These are phyloP conservation scores for Heliothis peltigera DNA, from an alignment of 2,888 invertebrate genomes.

Conservation along the genomic window DNA sequence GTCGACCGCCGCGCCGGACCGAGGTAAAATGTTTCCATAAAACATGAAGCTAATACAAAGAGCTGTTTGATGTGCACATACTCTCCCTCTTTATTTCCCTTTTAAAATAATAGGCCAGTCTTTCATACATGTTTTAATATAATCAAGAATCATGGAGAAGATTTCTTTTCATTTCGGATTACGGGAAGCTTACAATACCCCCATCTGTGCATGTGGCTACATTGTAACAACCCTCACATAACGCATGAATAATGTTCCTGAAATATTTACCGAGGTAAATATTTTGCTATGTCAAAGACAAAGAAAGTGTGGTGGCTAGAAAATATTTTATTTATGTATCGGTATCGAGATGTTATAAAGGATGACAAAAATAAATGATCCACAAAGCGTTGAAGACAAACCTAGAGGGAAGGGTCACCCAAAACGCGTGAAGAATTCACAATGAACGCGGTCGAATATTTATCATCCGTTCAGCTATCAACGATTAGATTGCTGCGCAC, in stretches of 20 bases:
- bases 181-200: constrained; percentile 20
- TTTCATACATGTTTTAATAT: constrained; percentile 27
- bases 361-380: constrained; percentile 75
- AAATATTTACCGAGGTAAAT: constrained; percentile 27
- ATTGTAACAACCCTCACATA: constrained; percentile 13
- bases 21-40: constrained; percentile 64
- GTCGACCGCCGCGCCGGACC: constrained; percentile 57
- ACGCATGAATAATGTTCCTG: constrained; percentile 16
- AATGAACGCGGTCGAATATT: constrained; percentile 74
- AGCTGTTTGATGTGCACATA: constrained; percentile 56
- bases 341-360: constrained; percentile 69
- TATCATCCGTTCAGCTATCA: constrained; percentile 70
- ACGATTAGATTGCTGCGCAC: constrained; percentile 64
- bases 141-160: constrained; percentile 25
- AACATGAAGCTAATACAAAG: constrained; percentile 64
- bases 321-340: constrained; percentile 68
- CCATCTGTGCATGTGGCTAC: constrained; percentile 8
- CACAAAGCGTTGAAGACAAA: constrained; percentile 74
- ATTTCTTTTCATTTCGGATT: constrained; percentile 22
- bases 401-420: constrained; percentile 74
- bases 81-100: constrained; percentile 47
- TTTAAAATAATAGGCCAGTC: constrained; percentile 41
- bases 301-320: constrained; percentile 33
- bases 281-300: constrained; percentile 24
- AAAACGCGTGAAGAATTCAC: constrained; percentile 75